Base-by-base conservation (phyloP, 2,888 invertebrate genomes). In the Pachliopta kotzebuea region DNA sequence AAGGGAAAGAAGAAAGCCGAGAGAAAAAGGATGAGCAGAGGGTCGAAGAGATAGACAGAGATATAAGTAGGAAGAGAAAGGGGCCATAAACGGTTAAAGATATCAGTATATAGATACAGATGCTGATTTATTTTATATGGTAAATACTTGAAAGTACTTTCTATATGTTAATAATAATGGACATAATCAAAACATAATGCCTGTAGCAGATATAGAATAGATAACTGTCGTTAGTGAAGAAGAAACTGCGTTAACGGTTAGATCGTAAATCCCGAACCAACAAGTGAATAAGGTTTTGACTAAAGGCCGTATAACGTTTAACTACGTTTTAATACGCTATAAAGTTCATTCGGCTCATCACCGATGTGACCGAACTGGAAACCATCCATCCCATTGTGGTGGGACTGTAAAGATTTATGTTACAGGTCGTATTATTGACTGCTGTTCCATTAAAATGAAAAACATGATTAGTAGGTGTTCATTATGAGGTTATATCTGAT, bases 301-400 rank as follows among this genome's bases (percentile, higher is more conserved):
- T 71, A 67, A 69, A 68, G 69, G 69, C 67, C 26, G 68, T 68
- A 67, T 63, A 67, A 26, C 67, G 67, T 69, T 65, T 54, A 58
- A 63, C 42, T n/a, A 20, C 63, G 3, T 23, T 59, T 54, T 63
- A 55, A 63, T 63, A 21, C 9, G 29, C 58, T 59, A 23, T 59
- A 31, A 49, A 58, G 58, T 21, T 58, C 26, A 45, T 56, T 37
- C 37, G 14, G 21, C 21, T 37, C n/a, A 29, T 29, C 23, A 4
- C 20, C 57, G 21, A 53, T 37, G 42, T 52, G 23, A 50, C 49
- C 18, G n/a, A 56, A 23, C 31, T 24, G 42, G 42, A 42, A 62
- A 52, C 42, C 26, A 59, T 59, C 52, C 50, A 26, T 56, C 37
- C 52, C 24, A 52, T 54, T 63, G 26, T 58, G 58, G 58, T 53